Base-by-base conservation (phyloP, 2,113 vertebrate genomes). In the Varanus komodoensis region DNA sequence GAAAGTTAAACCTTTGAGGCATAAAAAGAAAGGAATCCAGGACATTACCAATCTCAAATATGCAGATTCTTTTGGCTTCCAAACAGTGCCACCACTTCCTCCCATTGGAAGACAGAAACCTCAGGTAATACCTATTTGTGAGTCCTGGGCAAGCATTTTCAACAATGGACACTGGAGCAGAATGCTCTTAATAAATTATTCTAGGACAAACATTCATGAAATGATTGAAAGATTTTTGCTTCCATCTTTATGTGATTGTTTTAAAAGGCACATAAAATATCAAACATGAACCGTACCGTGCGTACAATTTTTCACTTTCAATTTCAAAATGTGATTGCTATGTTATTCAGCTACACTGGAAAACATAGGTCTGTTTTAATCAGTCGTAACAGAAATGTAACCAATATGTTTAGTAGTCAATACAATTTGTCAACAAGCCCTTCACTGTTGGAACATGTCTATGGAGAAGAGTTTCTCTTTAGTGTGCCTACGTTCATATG, bases 71-170 rank as follows among this genome's bases (percentile, higher is more conserved):
- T 95, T 89, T 8, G 61, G 93, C 67, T 97, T 96, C n/a, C 94
- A 96, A 12, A 64, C 75, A 11, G 86, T 82, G 6, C 94, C 96
- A 25, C 71, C 88, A 82, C 95, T 99, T 88, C 98, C 98, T 23
- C 97, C 98, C 77, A 97, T 98, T 92, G 64, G 44, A 69, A 96
- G 90, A 89, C 97, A 97, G 92, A 98, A 96, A 91, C 98, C 97
- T 86, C 98, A 99, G 98, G 98, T 99, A 97, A 61, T 15, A 4
- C 29, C 15, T 69, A 71, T 48, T 17, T 23, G 21, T 79, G 27
- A 75, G 64, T 94, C n/a, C 64, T 34, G 25, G 44, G 14, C 6
- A 89, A 48, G 3, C 77, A 57, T 54, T 54, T 93, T 80, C 87
- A 4, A 38, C 12, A 67, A 34, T 77, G 61, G 3, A 44, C 38